Base-by-base conservation (phyloP, 1,140 invertebrate genomes). In the Leptestheria dahalacensis region DNA sequence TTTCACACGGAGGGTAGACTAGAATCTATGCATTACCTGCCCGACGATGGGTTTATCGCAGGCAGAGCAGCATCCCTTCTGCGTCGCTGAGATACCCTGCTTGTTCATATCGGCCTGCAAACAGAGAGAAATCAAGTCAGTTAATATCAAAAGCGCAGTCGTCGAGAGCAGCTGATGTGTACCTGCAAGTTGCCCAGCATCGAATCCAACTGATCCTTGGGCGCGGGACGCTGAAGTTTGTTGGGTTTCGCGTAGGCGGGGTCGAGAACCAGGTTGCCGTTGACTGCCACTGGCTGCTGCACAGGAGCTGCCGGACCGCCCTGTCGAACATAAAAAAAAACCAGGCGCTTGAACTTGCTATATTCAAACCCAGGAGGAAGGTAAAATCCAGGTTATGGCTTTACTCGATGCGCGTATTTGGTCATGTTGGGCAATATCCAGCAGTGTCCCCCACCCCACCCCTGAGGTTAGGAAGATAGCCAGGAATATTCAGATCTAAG, bases 11-110 rank as follows among this genome's bases (percentile, higher is more conserved):
- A n/a, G n/a, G n/a, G n/a, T 18, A 23, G 3, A 57, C 11, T n/a
- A n/a, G 48, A 55, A 15, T 28, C 29, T 12, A 61, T 59, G 46
- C 46, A 61, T 68, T 70, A 91, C 89, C 82, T 96, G 92, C 64
- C 95, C 95, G 41, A 97, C 91, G 73, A 99, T 97, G 18, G 93
- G 91, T 69, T 99, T 97, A 71, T 93, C 88, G 79, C 94, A 99
- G 58, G 91, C 91, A 69, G 82, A 91, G 82, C 95, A 98, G 75
- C 91, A 93, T 65, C 95, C 96, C 76, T 97, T 98, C 69, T 97
- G 91, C 61, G 92, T 92, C 21, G 92, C 95, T 71, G 87, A 93
- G 28, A 97, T 87, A 74, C 95, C 95, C 80, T 97, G 94, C 70
- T 89, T 84, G 75, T 87, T 91, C 89, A 95, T 93, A 76, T 93